These are phyloP conservation scores for Polietes domitor DNA, from an alignment of 2,888 invertebrate species.

Conservation along the genomic window DNA sequence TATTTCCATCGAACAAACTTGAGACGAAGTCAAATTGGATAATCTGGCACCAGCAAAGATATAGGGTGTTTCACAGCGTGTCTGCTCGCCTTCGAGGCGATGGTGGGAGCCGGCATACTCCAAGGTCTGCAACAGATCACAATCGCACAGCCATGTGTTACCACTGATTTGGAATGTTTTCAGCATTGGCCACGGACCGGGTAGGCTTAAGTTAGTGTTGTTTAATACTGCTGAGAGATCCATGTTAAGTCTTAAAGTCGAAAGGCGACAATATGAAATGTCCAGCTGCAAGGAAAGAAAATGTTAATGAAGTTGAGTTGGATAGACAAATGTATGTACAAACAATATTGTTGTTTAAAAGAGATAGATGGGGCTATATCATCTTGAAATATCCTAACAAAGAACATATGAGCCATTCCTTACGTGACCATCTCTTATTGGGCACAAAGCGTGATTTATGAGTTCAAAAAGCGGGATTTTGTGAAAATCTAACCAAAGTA, in stretches of 20 bases:
- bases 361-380: too few species aligned
- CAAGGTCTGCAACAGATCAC: conserved; percentile 79
- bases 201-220: conserved; percentile 55
- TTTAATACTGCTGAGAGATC: conserved; percentile 51
- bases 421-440: too few species aligned
- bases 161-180: conserved; percentile 83
- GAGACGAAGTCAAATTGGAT: conserved; percentile 74
- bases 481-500: too few species aligned
- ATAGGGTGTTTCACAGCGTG: conserved; percentile 78
- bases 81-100: conserved; percentile 67
- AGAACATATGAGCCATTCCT: too few species aligned
- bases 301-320: too few species aligned
- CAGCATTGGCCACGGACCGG: conserved; percentile 79
- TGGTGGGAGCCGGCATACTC: conserved; percentile 72
- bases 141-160: conserved; percentile 87
- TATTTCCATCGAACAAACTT: conserved; percentile 75
- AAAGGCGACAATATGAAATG: conserved; percentile 84
- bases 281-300: conserved; percentile 82
- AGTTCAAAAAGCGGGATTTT: too few species aligned
- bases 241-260: conserved; percentile 77
- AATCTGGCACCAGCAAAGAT: conserved; percentile 75
- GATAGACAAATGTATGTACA: too few species aligned
- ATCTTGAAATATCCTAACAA: too few species aligned
- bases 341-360: too few species aligned
- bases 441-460: too few species aligned